These are phyloP conservation scores for Heteromormyrus szaboi DNA, from an alignment of 2,797 vertebrate genomes.

Conservation along the genomic window DNA sequence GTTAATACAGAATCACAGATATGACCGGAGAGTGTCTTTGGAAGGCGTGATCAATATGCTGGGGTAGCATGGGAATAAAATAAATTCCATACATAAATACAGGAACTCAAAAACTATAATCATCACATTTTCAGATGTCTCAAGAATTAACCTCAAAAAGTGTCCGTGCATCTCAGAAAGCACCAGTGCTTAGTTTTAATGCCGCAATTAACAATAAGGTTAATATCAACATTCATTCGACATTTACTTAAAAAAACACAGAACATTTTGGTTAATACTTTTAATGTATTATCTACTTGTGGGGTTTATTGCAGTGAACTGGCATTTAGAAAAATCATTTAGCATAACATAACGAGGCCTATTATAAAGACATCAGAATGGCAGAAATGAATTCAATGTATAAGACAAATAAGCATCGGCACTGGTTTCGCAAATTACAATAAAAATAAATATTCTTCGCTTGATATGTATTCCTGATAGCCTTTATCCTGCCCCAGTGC, in stretches of 20 bases:
- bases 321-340: neutral
- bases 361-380: neutral
- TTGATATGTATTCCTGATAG: neutral
- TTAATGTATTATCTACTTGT: neutral
- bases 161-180: neutral
- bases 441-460: neutral
- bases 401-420: neutral
- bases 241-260: neutral
- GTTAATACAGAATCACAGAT: neutral
- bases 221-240: neutral
- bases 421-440: neutral
- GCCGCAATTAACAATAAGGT: neutral
- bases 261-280: neutral
- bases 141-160: neutral
- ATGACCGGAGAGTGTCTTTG: neutral
- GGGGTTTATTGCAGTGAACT: neutral
- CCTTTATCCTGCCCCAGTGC: neutral
- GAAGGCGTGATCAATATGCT: neutral
- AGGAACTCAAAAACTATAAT: neutral
- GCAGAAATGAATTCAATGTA: neutral
- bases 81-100: neutral
- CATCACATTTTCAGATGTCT: neutral
- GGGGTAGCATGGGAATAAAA: neutral
- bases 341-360: neutral
- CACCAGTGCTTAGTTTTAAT: neutral